Evolutionary conservation across 2,113 vertebrate genomes (phyloP).

Genomic region (Rhinolophus ferrumequinum): DNA sequence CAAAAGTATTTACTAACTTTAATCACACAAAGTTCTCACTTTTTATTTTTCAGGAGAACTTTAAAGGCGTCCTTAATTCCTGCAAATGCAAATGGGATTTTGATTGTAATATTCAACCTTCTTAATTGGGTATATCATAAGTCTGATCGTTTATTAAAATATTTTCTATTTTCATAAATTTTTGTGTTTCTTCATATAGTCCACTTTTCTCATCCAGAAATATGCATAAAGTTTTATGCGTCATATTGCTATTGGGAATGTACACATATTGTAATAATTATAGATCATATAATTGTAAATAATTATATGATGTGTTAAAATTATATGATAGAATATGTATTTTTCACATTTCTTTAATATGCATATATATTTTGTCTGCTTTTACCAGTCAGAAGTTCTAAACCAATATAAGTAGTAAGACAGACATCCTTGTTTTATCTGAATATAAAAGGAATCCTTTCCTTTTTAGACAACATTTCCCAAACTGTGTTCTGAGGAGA

Average conservation of each 20-base stretch:
- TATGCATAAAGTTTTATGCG: neutral
- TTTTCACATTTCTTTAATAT: neutral
- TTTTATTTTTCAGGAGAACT: constrained; percentile 29
- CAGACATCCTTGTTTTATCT: neutral
- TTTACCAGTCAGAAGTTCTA: neutral
- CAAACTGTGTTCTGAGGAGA: neutral
- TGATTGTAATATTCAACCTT: neutral
- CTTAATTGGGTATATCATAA: neutral
- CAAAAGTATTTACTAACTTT: constrained; percentile 48
- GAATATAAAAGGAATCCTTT: neutral
- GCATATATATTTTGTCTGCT: neutral
- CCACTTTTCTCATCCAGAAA: neutral
- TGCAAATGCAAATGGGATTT: neutral
- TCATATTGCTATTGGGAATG: neutral
- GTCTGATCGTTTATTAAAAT: neutral
- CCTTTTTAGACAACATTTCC: neutral
- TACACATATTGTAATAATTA: neutral
- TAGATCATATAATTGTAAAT: neutral
- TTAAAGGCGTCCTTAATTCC: neutral
- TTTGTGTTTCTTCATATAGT: constrained; percentile 20
- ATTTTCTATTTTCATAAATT: neutral
- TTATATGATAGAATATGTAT: neutral
- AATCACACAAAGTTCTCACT: neutral
- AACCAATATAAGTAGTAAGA: neutral
- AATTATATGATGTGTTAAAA: neutral